Conservation (phyloP, 1,140 invertebrate genomes). For the Eueides isabella region DNA sequence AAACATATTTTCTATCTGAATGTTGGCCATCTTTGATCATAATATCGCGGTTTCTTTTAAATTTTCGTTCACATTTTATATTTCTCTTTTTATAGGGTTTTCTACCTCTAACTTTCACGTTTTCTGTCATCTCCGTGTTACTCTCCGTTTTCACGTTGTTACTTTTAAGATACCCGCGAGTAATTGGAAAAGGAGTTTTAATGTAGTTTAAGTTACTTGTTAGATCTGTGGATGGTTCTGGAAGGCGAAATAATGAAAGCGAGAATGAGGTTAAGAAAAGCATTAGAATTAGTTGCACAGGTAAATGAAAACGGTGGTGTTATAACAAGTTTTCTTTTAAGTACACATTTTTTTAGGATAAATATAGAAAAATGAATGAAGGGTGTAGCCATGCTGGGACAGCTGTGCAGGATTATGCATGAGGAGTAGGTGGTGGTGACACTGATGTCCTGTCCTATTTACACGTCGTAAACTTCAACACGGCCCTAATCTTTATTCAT, state of each 20-base stretch:
- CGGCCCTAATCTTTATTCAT: slow-evolving; percentile 9
- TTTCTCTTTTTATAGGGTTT: slow-evolving; percentile 49
- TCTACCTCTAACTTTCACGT: slow-evolving; percentile 48
- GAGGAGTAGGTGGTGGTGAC: slow-evolving; percentile 7
- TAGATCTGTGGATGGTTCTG: slow-evolving; percentile 62
- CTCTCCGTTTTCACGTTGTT: slow-evolving; percentile 39
- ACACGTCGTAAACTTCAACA: slow-evolving; percentile 3
- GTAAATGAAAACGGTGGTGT: slow-evolving; percentile 16
- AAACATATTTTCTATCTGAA: slow-evolving; percentile 54
- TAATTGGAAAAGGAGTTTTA: slow-evolving; percentile 75
- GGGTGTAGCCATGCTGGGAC: slow-evolving; percentile 16
- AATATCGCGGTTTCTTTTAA: slow-evolving; percentile 39
- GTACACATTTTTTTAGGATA: neutral
- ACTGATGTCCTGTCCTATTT: slow-evolving; percentile 18
- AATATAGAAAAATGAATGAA: neutral
- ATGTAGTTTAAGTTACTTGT: slow-evolving; percentile 56
- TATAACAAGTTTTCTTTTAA: neutral
- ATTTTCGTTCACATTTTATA: slow-evolving; percentile 41
- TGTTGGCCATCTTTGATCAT: slow-evolving; percentile 29
- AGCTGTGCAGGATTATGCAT: slow-evolving; percentile 11
- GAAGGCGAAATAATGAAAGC: slow-evolving; percentile 75
- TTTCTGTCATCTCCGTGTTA: slow-evolving; percentile 35
- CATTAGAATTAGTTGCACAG: slow-evolving; percentile 49
- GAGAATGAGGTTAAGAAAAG: slow-evolving; percentile 65
- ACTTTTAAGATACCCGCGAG: slow-evolving; percentile 67